Evolutionary conservation across 2,888 invertebrate genomes (phyloP), one percentile per base, ranked within the genome.

Genomic region (Lomographa bimaculata): DNA sequence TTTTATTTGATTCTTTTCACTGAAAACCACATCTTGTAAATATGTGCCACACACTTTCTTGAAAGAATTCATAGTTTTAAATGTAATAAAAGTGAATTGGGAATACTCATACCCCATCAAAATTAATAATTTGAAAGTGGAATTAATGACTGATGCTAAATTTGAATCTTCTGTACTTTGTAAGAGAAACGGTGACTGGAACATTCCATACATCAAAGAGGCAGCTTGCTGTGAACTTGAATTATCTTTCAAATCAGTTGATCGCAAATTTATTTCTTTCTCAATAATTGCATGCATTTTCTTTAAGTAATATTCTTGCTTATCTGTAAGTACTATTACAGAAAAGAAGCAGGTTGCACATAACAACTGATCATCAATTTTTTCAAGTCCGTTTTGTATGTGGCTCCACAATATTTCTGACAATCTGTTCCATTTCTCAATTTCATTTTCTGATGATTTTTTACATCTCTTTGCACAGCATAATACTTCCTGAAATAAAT

Each of bases 81-180:
- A 91, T 20, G 79, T 76, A 26, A 90, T 74, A 47, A 85, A 90
- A 45, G 91, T 90, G 50, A 82, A 79, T 56, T 76, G 78, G n/a
- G 90, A 87, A 54, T 92, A 92, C 45, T 81, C 67, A 84, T 84
- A 79, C 62, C 86, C 72, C 80, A 79, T 63, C 25, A 57, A 7
- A 44, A 71, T 45, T 50, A 79, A 50, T 59, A 81, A 51, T 58
- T 71, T 39, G 70, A 89, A 59, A 44, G 68, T 49, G 30, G 47
- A 39, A 39, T 60, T 46, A 46, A 87, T 54, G 53, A 78, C 40
- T 12, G 45, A 30, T 7, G 30, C 18, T 18, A 73, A 21, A 41
- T 41, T 49, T 9, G 41, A 10, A 29, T 60, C 41, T 21, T 57
- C 41, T 2, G 33, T 38, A 10, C 5, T 14, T 26, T 25, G 53